Conservation (phyloP, 2,888 invertebrate genomes). For the Scaptodrosophila latifasciaeformis region DNA sequence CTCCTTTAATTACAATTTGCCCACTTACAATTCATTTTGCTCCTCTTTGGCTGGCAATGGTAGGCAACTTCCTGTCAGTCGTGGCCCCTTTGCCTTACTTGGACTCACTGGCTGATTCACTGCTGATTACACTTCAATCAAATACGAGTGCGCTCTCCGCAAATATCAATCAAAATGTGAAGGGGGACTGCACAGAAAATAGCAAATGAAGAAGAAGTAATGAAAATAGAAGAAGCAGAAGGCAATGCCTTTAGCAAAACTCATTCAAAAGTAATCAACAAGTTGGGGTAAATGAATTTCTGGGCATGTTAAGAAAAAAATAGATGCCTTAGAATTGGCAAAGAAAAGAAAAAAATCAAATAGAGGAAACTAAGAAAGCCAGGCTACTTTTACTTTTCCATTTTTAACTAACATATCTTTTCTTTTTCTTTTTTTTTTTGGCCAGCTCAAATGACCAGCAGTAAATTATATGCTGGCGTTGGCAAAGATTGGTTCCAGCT, state of each 20-base stretch:
- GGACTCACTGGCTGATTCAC: conserved; percentile 32
- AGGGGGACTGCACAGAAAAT: conserved; percentile 10
- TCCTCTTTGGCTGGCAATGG: conserved; percentile 35
- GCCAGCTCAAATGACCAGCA: no score
- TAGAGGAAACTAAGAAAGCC: no score
- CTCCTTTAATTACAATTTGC: conserved; percentile 63
- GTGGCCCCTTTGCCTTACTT: conserved; percentile 17
- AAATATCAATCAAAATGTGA: conserved; percentile 59
- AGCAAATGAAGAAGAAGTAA: conserved; percentile 34
- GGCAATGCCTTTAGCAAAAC: conserved; percentile 49
- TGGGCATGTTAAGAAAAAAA: no score
- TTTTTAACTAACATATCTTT: no score
- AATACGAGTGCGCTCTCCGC: conserved; percentile 49
- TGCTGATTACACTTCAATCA: conserved; percentile 67
- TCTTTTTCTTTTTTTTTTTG: no score
- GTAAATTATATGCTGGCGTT: no score
- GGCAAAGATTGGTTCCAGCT: no score
- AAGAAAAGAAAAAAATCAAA: no score
- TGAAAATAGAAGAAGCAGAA: no score
- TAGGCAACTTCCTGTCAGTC: conserved; percentile 14
- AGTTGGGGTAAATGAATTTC: conserved; percentile 51
- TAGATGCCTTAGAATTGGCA: no score
- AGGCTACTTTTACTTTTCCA: no score
- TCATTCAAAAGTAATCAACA: conserved; percentile 68
- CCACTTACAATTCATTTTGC: conserved; percentile 60